Evolutionary conservation across 2,113 vertebrate genomes (phyloP), one percentile per base, ranked within the genome.

Genomic region (Salvelinus sp.): DNA sequence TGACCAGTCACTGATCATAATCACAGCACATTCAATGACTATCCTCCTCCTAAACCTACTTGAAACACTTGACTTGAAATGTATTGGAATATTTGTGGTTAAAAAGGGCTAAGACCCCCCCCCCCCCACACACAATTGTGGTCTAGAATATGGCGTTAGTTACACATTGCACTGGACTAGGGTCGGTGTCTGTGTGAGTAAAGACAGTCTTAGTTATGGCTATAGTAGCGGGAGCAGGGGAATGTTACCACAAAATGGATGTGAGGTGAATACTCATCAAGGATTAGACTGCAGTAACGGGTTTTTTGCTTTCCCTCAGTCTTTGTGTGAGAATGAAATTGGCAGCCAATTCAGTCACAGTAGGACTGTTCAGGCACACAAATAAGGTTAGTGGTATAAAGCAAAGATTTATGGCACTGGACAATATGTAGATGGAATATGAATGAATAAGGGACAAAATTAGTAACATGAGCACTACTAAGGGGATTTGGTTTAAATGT

Each of bases 181-280:
- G 73, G 74, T 28, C 74, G 79, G 87, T 50, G 44, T 44, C 38
- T 78, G 80, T 82, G 80, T 81, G 79, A 80, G 82, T 72, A 77
- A 81, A 84, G 87, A 88, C 73, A 60, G 68, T 79, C 70, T 74
- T 77, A 75, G 70, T 75, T 88, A 88, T 91, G 89, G 88, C 89
- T 89, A 80, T 88, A 77, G 74, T 66, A 79, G 77, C 69, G 1
- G 66, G 20, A 62, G 58, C 58, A 62, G 58, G 58, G 58, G 18
- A 22, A 62, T 62, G n/a, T 18, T 54, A 54, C 50, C 50, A 54
- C 50, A 54, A 54, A 18, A 54, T 54, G 50, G 50, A 22, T 6
- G 58, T 23, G 58, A 62, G 20, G 20, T 62, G 58, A 62, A n/a
- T 62, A 22, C 18, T 22, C 58, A 23, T 22, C n/a, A 22, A n/a